These are phyloP conservation scores for Zelleria hepariella DNA, from an alignment of 2,888 invertebrate genomes.

Conservation along the genomic window DNA sequence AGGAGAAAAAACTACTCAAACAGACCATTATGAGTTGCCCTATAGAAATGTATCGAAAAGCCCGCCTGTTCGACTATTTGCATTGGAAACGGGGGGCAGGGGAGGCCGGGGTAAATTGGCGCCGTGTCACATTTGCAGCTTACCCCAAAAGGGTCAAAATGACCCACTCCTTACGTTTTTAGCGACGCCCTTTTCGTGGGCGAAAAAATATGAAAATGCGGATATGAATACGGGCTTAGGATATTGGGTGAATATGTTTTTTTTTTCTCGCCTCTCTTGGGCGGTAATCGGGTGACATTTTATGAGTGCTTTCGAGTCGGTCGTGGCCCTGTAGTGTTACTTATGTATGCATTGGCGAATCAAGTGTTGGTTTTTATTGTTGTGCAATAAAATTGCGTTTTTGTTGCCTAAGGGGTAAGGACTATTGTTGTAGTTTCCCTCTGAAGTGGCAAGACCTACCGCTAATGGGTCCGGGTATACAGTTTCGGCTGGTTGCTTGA, in stretches of 20 bases:
- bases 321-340: too few relatives aligned
- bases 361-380: not conserved
- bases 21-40: not conserved
- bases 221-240: slow-evolving; percentile 34
- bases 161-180: slow-evolving; percentile 50
- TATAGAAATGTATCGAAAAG: not conserved
- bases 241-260: slow-evolving; percentile 32
- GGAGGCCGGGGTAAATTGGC: slow-evolving; percentile 22
- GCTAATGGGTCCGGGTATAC: too few relatives aligned
- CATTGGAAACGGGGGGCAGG: slow-evolving; percentile 15
- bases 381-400: not conserved
- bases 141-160: slow-evolving; percentile 40
- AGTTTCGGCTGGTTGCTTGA: too few relatives aligned
- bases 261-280: not conserved
- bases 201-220: slow-evolving; percentile 38
- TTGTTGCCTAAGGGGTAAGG: too few relatives aligned
- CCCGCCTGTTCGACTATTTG: not conserved
- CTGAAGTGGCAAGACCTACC: too few relatives aligned
- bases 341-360: not conserved
- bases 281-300: not conserved
- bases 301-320: not conserved
- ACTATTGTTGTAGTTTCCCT: too few relatives aligned
- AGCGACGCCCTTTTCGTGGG: slow-evolving; percentile 34
- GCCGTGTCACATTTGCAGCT: slow-evolving; percentile 17
- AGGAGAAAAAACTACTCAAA: slow-evolving; percentile 31